Evolutionary conservation across 2,113 vertebrate genomes (phyloP).

Genomic region (Dendropsophus ebraccatus): DNA sequence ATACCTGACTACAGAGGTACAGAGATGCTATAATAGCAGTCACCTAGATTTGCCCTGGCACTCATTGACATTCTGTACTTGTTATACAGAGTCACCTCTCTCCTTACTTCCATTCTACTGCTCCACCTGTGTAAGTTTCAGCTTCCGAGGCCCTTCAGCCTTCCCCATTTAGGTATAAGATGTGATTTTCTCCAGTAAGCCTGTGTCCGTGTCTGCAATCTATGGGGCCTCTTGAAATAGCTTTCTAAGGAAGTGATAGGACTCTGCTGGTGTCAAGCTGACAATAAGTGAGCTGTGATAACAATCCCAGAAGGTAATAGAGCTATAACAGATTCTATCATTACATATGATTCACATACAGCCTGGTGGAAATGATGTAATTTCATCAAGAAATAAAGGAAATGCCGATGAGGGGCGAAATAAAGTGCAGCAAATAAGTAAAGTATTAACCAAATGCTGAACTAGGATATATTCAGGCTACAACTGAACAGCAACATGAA

Average conservation of each 20-base stretch:
- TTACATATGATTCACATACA: not conserved
- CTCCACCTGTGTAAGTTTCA: not conserved
- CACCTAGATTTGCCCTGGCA: no score
- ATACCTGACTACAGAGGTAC: no score
- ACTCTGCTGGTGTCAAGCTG: not conserved
- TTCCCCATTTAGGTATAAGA: not conserved
- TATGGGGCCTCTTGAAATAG: not conserved
- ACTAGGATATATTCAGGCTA: not conserved
- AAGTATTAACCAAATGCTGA: not conserved
- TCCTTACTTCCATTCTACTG: not conserved
- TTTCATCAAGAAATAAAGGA: not conserved
- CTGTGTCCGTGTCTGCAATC: not conserved
- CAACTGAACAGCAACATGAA: not conserved
- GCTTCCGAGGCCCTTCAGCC: not conserved
- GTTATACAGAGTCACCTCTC: not conserved
- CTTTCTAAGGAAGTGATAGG: not conserved
- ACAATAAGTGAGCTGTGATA: not conserved
- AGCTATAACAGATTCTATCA: not conserved
- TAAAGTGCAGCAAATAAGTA: not conserved
- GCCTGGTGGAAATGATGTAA: not conserved
- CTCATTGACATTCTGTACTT: no score
- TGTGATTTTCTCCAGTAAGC: not conserved
- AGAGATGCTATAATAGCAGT: no score
- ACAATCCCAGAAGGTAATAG: not conserved
- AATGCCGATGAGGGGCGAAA: not conserved